A percentile compares a stretch with the other conserved stretches of the same genome.
phyloP scores from a whole-genome alignment of 2,888 invertebrate species.

The Drosophila monieri region DNA sequence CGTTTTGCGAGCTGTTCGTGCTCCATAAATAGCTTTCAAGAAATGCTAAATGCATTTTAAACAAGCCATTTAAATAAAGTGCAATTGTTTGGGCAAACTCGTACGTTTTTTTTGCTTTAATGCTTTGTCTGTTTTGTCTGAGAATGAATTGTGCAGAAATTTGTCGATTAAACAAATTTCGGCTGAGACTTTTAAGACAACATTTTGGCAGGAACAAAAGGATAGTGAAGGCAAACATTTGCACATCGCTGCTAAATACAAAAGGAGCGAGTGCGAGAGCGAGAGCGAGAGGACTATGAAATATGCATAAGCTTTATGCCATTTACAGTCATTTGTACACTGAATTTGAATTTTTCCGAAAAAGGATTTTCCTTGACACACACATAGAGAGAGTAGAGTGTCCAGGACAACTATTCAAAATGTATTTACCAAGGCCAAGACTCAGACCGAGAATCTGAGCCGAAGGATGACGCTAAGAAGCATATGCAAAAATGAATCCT shows the following conservation, averaged over 20 bases:
- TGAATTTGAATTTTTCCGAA: conserved; percentile 37
- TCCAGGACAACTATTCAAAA: conserved; percentile 59
- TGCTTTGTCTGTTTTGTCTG: background rate
- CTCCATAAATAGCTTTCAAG: background rate
- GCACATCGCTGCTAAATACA: conserved; percentile 21
- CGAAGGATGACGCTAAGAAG: conserved; percentile 30
- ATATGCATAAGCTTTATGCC: conserved; percentile 47
- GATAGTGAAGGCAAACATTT: conserved; percentile 39
- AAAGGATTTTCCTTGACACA: conserved; percentile 29
- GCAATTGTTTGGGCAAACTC: conserved; percentile 11
- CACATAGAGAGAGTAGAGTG: conserved; percentile 10
- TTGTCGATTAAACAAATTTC: conserved; percentile 39
- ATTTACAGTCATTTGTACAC: conserved; percentile 40
- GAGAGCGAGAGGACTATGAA: conserved; percentile 30
- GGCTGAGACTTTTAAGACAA: conserved; percentile 20
- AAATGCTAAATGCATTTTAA: background rate
- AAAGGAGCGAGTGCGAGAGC: conserved; percentile 5
- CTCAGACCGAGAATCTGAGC: conserved; percentile 7
- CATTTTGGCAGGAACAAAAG: conserved; percentile 16
- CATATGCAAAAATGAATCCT: conserved; percentile 66
- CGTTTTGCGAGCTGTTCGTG: background rate
- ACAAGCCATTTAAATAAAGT: conserved; percentile 4
- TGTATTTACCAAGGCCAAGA: conserved; percentile 41
- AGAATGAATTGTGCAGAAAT: conserved; percentile 32
- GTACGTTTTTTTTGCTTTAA: conserved; percentile 10